phyloP scores from a whole-genome alignment of 2,888 invertebrate genomes.

The Pseudolycoriella hygida region DNA sequence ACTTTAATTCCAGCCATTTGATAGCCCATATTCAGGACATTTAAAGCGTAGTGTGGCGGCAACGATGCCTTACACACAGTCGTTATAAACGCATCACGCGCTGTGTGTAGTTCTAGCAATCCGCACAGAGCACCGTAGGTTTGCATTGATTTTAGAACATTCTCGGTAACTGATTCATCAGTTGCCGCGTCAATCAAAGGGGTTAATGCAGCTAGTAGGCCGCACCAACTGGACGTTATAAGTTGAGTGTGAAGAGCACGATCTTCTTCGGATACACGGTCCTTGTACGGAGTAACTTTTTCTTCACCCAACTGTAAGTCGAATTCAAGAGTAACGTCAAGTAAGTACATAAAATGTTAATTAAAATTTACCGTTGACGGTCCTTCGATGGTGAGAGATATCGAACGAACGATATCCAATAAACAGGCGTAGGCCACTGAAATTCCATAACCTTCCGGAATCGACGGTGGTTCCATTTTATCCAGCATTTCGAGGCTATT shows the following conservation, averaged over 20 bases:
- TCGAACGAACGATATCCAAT: conserved; percentile 76
- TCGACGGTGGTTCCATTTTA: conserved; percentile 78
- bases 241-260: conserved; percentile 47
- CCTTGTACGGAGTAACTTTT: conserved; percentile 31
- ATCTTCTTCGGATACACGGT: conserved; percentile 27
- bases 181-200: conserved; percentile 88
- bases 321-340: neutral
- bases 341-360: conserved; percentile 6
- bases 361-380: conserved; percentile 27
- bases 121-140: conserved; percentile 82
- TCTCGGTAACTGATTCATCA: conserved; percentile 83
- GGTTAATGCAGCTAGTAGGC: conserved; percentile 76
- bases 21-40: conserved; percentile 53
- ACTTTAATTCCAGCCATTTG: conserved; percentile 33
- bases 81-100: conserved; percentile 86
- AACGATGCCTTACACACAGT: conserved; percentile 92
- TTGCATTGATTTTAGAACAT: conserved; percentile 80
- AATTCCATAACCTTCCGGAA: conserved; percentile 95
- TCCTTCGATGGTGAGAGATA: conserved; percentile 53
- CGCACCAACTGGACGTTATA: conserved; percentile 90
- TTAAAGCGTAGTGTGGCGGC: conserved; percentile 87
- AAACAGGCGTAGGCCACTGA: conserved; percentile 90
- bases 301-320: conserved; percentile 20
- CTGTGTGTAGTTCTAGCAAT: conserved; percentile 39
- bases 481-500: conserved; percentile 90